phyloP scores from a whole-genome alignment of 1,140 invertebrate species.

The Tyrophagus putrescentiae region DNA sequence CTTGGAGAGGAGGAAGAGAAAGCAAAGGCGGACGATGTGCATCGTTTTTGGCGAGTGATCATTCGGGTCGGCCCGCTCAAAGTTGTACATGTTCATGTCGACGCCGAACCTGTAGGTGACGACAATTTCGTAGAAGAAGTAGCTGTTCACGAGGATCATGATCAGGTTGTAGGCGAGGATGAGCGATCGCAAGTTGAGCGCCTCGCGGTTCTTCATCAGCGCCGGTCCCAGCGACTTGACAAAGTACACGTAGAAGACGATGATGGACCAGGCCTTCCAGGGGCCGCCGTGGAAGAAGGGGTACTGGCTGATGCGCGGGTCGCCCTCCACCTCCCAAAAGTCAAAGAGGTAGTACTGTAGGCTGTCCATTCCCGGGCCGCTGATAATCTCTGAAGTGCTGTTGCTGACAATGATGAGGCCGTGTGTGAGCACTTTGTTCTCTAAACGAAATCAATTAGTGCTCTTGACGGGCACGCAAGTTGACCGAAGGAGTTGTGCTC shows the following conservation, averaged over 20 bases:
- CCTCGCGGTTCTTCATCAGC: constrained; percentile 25
- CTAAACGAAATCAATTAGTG: no score
- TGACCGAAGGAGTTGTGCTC: no score
- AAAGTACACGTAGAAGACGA: constrained; percentile 18
- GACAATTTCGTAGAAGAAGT: constrained; percentile 18
- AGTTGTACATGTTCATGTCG: constrained; percentile 22
- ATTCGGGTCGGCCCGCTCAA: constrained; percentile 1
- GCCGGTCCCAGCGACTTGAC: constrained; percentile 23
- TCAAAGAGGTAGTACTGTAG: constrained; percentile 20
- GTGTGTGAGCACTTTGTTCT: no score
- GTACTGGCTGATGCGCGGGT: constrained; percentile 19
- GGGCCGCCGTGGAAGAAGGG: constrained; percentile 23
- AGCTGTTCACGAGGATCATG: constrained; percentile 21
- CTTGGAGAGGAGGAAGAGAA: constrained; percentile 19
- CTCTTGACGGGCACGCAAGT: no score
- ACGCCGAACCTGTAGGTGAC: constrained; percentile 26
- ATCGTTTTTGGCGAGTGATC: constrained; percentile 21
- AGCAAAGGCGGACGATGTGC: background rate
- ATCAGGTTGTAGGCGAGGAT: constrained; percentile 24
- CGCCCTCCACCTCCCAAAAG: constrained; percentile 22
- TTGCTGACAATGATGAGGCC: no score
- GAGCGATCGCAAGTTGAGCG: constrained; percentile 13
- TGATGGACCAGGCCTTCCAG: constrained; percentile 17
- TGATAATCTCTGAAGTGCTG: no score
- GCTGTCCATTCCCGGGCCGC: no score